These are phyloP conservation scores for Proterorhinus semilunaris DNA, from an alignment of 2,113 vertebrate genomes.

Conservation along the genomic window DNA sequence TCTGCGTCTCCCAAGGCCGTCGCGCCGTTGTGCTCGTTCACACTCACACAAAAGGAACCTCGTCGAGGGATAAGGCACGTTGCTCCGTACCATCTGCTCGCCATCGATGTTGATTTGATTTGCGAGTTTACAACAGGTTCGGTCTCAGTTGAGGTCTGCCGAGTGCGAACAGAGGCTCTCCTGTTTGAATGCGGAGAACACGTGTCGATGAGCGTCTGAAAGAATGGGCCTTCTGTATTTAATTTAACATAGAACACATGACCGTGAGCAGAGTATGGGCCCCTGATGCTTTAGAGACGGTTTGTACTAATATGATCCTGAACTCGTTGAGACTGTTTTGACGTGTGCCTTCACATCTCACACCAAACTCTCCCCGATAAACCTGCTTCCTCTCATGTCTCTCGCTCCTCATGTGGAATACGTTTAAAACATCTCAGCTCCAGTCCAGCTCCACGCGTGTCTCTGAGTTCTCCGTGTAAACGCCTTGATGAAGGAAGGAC, in stretches of 20 bases:
- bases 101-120: background rate
- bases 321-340: background rate
- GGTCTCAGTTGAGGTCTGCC: background rate
- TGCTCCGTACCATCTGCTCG: background rate
- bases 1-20: background rate
- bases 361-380: background rate
- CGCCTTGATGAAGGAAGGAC: slow-evolving; percentile 24
- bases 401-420: background rate
- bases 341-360: too few species aligned
- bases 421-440: background rate
- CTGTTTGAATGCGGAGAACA: background rate
- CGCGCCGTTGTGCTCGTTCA: background rate
- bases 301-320: too few species aligned
- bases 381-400: slow-evolving; percentile 1
- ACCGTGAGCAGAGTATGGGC: background rate
- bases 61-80: background rate
- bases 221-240: background rate
- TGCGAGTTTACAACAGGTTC: background rate
- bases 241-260: background rate
- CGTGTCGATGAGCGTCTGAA: background rate
- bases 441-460: background rate
- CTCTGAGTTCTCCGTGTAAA: background rate
- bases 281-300: too few species aligned
- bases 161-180: background rate
- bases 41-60: background rate